Evolutionary conservation across 2,888 invertebrate species (phyloP).

Genomic region (Pseudolycoriella hygida): DNA sequence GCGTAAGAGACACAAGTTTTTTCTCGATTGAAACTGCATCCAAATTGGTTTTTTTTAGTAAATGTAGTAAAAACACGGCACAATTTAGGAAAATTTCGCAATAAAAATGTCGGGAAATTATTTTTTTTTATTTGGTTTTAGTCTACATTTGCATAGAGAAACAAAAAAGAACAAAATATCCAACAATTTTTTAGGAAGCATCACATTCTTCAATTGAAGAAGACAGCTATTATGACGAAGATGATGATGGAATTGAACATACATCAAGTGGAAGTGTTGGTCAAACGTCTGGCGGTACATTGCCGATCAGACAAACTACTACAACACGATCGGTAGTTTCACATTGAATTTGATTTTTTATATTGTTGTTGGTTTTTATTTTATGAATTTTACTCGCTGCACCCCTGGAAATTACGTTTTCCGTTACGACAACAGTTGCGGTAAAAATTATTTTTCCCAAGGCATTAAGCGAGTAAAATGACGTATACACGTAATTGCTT

Average conservation of each 20-base stretch:
- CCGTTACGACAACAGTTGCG: too few species aligned
- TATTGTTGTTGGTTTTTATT: not conserved
- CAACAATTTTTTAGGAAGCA: slow-evolving; percentile 21
- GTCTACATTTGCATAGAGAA: not conserved
- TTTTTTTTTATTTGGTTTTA: not conserved
- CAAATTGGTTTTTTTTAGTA: not conserved
- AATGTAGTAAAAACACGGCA: not conserved
- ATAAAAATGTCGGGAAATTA: too few species aligned
- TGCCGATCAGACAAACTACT: slow-evolving; percentile 14
- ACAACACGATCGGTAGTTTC: not conserved
- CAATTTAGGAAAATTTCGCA: not conserved
- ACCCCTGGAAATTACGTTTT: too few species aligned
- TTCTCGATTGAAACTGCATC: too few species aligned
- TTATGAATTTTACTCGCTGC: not conserved
- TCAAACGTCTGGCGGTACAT: slow-evolving; percentile 14
- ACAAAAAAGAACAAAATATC: not conserved
- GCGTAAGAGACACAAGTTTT: too few species aligned
- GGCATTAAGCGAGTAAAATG: too few species aligned
- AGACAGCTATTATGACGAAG: slow-evolving; percentile 10
- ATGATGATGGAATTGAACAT: slow-evolving; percentile 13
- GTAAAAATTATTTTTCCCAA: too few species aligned
- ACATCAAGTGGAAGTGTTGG: slow-evolving; percentile 10
- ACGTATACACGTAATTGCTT: too few species aligned
- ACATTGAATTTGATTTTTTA: not conserved
- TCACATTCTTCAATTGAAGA: slow-evolving; percentile 26